These are phyloP conservation scores for Prietella phreatophila DNA, from an alignment of 2,113 vertebrate species.

Conservation along the genomic window DNA sequence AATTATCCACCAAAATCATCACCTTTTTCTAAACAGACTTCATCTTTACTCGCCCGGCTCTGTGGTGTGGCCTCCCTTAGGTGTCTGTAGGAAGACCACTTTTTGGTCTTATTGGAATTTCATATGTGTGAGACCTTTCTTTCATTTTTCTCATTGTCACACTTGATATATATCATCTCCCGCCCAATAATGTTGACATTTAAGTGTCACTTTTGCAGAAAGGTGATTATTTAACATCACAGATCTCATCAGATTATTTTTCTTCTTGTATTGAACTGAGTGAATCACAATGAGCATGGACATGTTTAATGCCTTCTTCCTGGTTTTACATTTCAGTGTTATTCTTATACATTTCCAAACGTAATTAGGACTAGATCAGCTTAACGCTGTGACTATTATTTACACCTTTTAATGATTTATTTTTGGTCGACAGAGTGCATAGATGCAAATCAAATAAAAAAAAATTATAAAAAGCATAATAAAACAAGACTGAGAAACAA, in stretches of 20 bases:
- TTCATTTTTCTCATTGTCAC: constrained; percentile 25
- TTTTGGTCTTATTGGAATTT: constrained; percentile 47
- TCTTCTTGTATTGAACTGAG: neutral
- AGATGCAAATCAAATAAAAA: neutral
- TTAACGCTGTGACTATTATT: neutral
- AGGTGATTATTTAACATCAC: constrained; percentile 1
- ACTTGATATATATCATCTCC: neutral
- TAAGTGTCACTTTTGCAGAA: constrained; percentile 1
- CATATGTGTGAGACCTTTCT: constrained; percentile 36
- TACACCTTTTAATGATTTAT: neutral
- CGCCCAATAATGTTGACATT: neutral
- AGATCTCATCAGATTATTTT: neutral
- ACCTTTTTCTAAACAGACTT: constrained; percentile 47
- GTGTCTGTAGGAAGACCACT: constrained; percentile 27
- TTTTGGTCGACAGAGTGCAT: neutral
- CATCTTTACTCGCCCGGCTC: constrained; percentile 52
- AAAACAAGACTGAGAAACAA: neutral
- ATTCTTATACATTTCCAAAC: neutral
- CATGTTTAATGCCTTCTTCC: neutral
- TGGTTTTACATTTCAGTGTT: neutral
- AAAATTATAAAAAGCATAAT: neutral
- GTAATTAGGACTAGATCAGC: neutral
- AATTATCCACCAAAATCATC: constrained; percentile 50
- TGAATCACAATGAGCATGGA: neutral
- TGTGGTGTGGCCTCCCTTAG: constrained; percentile 44